Evolutionary conservation across 2,888 invertebrate species (phyloP).

Genomic region (Aporophyla lueneburgensis): DNA sequence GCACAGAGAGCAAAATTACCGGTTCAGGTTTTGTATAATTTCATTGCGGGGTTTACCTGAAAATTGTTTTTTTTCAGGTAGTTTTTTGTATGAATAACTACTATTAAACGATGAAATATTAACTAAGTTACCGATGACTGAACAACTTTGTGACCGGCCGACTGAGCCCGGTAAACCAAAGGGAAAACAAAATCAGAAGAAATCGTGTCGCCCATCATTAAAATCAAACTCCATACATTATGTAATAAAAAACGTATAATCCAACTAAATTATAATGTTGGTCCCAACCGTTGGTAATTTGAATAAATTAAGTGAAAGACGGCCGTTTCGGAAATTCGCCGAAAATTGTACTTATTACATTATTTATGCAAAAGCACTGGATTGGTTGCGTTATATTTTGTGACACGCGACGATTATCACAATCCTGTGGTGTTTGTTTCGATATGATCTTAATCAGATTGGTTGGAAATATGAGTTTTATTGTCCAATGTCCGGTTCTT

Average conservation of each 20-base stretch:
- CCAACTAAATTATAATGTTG: constrained; percentile 72
- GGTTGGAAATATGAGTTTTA: constrained; percentile 1
- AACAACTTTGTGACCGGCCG: background rate
- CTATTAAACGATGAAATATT: background rate
- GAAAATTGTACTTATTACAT: constrained; percentile 70
- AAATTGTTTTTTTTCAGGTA: background rate
- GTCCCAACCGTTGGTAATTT: constrained; percentile 69
- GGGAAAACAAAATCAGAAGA: constrained; percentile 46
- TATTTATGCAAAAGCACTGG: constrained; percentile 70
- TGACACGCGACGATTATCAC: constrained; percentile 58
- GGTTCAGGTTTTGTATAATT: background rate
- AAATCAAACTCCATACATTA: constrained; percentile 65
- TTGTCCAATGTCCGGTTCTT: background rate
- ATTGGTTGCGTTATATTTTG: constrained; percentile 62
- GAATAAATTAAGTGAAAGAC: constrained; percentile 72
- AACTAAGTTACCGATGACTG: background rate
- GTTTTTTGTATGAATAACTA: background rate
- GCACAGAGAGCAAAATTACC: background rate
- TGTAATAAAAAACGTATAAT: constrained; percentile 67
- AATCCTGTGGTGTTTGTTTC: constrained; percentile 39
- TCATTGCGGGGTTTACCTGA: background rate
- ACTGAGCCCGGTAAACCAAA: constrained; percentile 7
- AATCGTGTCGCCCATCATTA: constrained; percentile 67
- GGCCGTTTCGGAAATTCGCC: constrained; percentile 69
- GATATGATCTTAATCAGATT: constrained; percentile 27